Percentiles rank a stretch among this genome's conserved stretches.
phyloP scores from a whole-genome alignment of 1,140 invertebrate genomes.

The Pygmarrhopalites habei region DNA sequence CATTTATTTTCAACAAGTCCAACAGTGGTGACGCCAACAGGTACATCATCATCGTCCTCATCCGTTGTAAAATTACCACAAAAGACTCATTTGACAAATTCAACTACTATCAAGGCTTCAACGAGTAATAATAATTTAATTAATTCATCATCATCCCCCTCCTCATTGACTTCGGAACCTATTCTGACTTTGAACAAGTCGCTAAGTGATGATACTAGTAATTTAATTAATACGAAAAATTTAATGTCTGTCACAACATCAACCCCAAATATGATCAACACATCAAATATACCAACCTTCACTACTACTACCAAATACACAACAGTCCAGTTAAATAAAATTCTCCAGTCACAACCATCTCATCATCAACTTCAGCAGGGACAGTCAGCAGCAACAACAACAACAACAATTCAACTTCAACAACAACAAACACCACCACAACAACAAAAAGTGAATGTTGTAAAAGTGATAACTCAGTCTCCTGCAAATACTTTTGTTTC shows the following conservation, averaged over 20 bases:
- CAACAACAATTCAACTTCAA: background rate
- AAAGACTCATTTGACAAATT: background rate
- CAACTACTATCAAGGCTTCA: background rate
- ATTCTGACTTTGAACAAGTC: background rate
- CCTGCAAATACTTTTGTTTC: too few relatives aligned
- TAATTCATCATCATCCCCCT: background rate
- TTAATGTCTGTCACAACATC: too few relatives aligned
- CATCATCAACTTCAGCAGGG: background rate
- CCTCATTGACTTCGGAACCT: too few relatives aligned
- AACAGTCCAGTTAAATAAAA: slow-evolving; percentile 6
- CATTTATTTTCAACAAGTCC: background rate
- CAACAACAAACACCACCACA: slow-evolving; percentile 1
- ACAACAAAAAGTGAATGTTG: background rate
- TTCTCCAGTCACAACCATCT: background rate
- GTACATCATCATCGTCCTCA: background rate
- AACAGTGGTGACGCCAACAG: background rate
- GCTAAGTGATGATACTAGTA: background rate
- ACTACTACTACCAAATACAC: background rate
- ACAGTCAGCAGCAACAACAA: background rate
- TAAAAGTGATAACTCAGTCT: background rate
- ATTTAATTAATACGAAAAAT: too few relatives aligned
- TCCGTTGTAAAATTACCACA: background rate
- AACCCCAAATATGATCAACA: too few relatives aligned
- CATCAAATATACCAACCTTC: too few relatives aligned
- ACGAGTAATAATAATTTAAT: background rate